These are phyloP conservation scores for Dichetophora obliterata DNA, from an alignment of 2,888 invertebrate species.

Conservation along the genomic window DNA sequence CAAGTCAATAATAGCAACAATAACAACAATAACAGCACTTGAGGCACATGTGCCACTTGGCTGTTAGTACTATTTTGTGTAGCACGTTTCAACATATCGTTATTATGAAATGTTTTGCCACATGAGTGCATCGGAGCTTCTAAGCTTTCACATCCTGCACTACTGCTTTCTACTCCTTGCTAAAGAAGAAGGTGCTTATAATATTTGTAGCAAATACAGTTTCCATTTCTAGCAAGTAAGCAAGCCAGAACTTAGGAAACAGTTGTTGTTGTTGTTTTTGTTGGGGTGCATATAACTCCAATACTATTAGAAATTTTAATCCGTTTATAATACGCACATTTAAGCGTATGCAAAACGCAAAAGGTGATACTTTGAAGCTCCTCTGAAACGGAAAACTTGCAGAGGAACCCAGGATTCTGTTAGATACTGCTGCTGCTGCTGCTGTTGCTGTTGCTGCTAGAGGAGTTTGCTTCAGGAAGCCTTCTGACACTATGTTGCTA, in stretches of 20 bases:
- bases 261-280: slow-evolving; percentile 16
- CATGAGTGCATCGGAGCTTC: slow-evolving; percentile 28
- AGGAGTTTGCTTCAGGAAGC: neutral
- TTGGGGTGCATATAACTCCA: slow-evolving; percentile 33
- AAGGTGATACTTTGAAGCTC: slow-evolving; percentile 48
- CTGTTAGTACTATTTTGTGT: neutral
- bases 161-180: neutral
- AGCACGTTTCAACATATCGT: neutral
- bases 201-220: slow-evolving; percentile 24
- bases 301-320: slow-evolving; percentile 65
- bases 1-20: neutral
- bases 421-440: neutral
- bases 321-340: slow-evolving; percentile 67
- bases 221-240: neutral
- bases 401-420: neutral
- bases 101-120: slow-evolving; percentile 28
- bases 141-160: neutral
- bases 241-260: neutral
- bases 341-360: slow-evolving; percentile 62
- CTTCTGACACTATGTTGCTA: neutral
- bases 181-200: slow-evolving; percentile 20
- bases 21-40: neutral
- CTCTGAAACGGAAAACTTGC: neutral
- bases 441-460: too few relatives aligned
- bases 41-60: neutral